Evolutionary conservation across 1,140 invertebrate species (phyloP), one percentile per base, ranked within the genome.

Genomic region (Philaenus spumarius): DNA sequence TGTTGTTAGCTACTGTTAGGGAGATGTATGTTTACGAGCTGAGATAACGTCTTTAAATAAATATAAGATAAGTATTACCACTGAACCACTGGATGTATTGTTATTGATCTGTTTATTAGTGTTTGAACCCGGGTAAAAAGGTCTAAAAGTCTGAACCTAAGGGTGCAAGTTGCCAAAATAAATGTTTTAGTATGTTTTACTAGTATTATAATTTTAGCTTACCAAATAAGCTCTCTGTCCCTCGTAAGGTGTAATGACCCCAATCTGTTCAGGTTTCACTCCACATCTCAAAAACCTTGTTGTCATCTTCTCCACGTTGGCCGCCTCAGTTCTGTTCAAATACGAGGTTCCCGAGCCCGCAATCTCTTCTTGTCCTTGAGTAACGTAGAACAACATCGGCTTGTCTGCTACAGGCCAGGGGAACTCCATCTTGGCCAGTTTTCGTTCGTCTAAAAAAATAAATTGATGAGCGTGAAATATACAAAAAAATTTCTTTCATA

Each of bases 231-330:
- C 95, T n/a, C 97, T 76, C 70, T 99, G 97, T 0, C 97, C 95
- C 75, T 99, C 97, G 64, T 99, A 99, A 0, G 97, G 97, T 0
- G 97, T 99, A 42, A 99, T 97, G 23, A 99, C 93, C n/a, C 97
- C 97, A 56, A 99, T 99, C 72, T 99, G 97, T 66, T 97, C 94
- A 0, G 97, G 96, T 67, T 95, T 91, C 0, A 99, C 87, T 4
- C 97, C 96, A 9, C 89, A 90, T 66, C 95, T 87, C 5, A 99
- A 74, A 66, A 98, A 96, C 40, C 90, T 80, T 0, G 94, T 97
- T 0, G 93, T 90, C 37, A 99, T 86, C 72, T 98, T 99, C 72
- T 99, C 97, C 1, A 99, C 97, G 72, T 97, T 97, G 0, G 95
- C 87, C 0, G 97, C 97, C 76, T 99, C 97, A 0, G 97, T 98